Evolutionary conservation across 1,140 invertebrate genomes (phyloP), one percentile per base, ranked within the genome.

Genomic region (Drosophila serrata): DNA sequence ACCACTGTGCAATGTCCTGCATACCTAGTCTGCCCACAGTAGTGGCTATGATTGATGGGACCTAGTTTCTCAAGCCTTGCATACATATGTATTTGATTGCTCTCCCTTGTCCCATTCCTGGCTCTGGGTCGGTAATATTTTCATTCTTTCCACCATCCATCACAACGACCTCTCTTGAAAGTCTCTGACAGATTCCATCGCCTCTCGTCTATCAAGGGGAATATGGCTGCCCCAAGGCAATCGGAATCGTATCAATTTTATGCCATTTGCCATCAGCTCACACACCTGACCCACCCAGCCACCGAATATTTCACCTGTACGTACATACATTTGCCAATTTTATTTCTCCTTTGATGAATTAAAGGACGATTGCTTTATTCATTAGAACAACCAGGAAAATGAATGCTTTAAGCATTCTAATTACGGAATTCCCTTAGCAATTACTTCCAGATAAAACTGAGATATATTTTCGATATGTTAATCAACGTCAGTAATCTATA

Each of bases 241-340:
- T 55, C 51, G 51, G 51, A 55, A 37, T 55, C 51, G 51, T 55
- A 55, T 55, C 51, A 55, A 55, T 55, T 55, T 55, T 55, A 24
- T 55, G 51, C 51, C 51, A 55, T 37, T 55, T 37, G 51, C 51
- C 51, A 55, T 55, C 51, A 37, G 51, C 33, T 55, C 51, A n/a
- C 33, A 55, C 35, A 55, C 51, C 51, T 55, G 51, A 55, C 51
- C 51, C 51, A 11, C 51, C 22, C 33, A 22, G 3, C n/a, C 29
- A 37, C 17, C 19, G 13, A 24, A 55, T 55, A 55, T n/a, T 24
- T 55, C 51, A 55, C 51, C 51, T 37, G 19, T 11, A 11, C 31
- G 17, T 35, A 22, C 31, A 22, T 22, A 24, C 31, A 53, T 35
- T n/a, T 55, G 51, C n/a, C 51, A 55, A 55, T 55, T 55, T 55